Conservation (phyloP, 2,797 vertebrate species). For the Pampus argenteus region DNA sequence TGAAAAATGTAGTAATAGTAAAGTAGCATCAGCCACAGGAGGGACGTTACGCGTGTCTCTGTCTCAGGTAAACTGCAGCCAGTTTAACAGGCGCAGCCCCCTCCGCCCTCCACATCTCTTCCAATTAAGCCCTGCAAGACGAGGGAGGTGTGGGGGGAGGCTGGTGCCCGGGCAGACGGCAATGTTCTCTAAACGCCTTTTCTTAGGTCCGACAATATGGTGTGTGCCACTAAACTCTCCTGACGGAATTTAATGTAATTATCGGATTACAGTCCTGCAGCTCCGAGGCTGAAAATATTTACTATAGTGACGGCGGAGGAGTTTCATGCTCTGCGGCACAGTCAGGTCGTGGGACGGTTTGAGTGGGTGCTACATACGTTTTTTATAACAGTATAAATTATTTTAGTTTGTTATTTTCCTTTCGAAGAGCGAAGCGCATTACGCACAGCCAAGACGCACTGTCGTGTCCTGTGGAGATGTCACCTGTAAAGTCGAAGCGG, state of each 20-base stretch:
- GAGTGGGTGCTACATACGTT: background rate
- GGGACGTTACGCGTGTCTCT: background rate
- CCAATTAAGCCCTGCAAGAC: slow-evolving; percentile 57
- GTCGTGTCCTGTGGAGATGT: slow-evolving; percentile 54
- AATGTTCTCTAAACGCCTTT: slow-evolving; percentile 78
- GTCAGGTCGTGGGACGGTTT: slow-evolving; percentile 8
- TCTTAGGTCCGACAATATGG: slow-evolving; percentile 80
- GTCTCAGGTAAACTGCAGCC: slow-evolving; percentile 18
- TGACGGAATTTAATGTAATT: slow-evolving; percentile 84
- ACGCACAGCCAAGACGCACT: slow-evolving; percentile 49
- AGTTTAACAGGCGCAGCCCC: slow-evolving; percentile 7
- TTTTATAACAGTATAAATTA: slow-evolving; percentile 27
- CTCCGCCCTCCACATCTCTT: slow-evolving; percentile 21
- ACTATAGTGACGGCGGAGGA: slow-evolving; percentile 49
- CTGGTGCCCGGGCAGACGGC: slow-evolving; percentile 71
- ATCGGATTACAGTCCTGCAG: slow-evolving; percentile 82
- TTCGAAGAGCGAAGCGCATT: slow-evolving; percentile 37
- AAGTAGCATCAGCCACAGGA: background rate
- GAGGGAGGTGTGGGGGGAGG: slow-evolving; percentile 19
- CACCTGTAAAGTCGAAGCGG: slow-evolving; percentile 8
- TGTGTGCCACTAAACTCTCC: slow-evolving; percentile 82
- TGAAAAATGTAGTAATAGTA: background rate
- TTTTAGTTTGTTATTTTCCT: slow-evolving; percentile 21
- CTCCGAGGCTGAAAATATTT: slow-evolving; percentile 69
- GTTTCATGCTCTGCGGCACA: slow-evolving; percentile 36